Base-by-base conservation (phyloP, 2,113 vertebrate species). In the Synodontis membranacea region DNA sequence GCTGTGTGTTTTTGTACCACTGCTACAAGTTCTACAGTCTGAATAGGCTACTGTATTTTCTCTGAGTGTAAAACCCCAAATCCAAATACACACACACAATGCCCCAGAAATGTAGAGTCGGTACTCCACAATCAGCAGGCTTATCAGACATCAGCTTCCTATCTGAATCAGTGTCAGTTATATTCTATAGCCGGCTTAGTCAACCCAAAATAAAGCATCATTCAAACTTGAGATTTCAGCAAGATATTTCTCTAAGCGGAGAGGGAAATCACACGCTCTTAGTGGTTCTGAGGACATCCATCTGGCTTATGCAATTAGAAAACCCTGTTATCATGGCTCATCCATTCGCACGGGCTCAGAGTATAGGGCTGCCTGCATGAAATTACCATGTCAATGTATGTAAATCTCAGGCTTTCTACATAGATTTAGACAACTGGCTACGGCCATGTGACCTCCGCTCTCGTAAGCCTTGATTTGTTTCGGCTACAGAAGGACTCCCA, bases 351-450 rank as follows among this genome's bases (percentile, higher is more conserved):
- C 28, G 21, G 85, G 72, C 78, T 75, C 50, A 34, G 80, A 85
- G 28, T 84, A 78, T 89, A 52, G 86, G 56, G 14, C 83, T 70
- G 83, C 44, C 83, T 31, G 64, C 75, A 60, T 87, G 76, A 84
- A 88, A 90, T 90, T 87, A 88, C 78, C 83, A 80, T 88, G 86
- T 89, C 87, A 92, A 91, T 91, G 76, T 86, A 90, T 90, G 88
- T 83, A 90, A 90, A 91, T 91, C 90, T 88, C 64, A 81, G 52
- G 39, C 84, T 85, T 84, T 84, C 76, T 66, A 70, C 52, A 39
- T 58, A 68, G 39, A 34, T 56, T 81, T 68, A 76, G 72, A 78
- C 80, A 84, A 76, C 28, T 15, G 23, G 58, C 50, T 78, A 60
- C 68, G 82, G 84, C 34, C 84, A 76, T 74, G 72, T 72, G 85